Evolutionary conservation across 2,888 invertebrate genomes (phyloP), one percentile per base, ranked within the genome.

Genomic region (Ectropis crepuscularia): DNA sequence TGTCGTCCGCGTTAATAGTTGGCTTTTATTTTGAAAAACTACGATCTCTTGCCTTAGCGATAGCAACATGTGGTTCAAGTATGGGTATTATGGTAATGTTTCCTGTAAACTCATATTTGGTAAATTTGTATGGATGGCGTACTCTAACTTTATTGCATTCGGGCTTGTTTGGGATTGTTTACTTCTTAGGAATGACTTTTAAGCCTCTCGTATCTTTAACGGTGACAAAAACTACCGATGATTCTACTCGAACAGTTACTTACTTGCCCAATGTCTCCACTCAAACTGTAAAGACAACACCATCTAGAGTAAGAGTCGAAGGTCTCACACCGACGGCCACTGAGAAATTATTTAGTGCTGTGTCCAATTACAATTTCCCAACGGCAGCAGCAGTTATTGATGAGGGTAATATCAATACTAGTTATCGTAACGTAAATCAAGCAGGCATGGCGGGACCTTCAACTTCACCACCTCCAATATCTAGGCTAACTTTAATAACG

Each of bases 1-100:
- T 92, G 84, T 71, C 87, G 6, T 77, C 86, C 43, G 72, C 72
- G 45, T 74, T 92, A 49, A 79, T 92, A 10, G 91, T 92, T 0
- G 91, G 92, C n/a, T 92, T 92, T 79, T 91, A 92, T 77, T 92
- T 92, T 74, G 90, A 91, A 73, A 87, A 72, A 72, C 73, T 87
- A 38, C 81, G 92, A 12, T 80, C 90, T 5, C 37, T 91, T 43
- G 90, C 90, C 9, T 73, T 92, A 69, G 67, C 92, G 6, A 78
- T 91, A 69, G 72, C 88, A 47, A 78, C 83, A 4, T 75, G 79
- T 67, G 92, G 92, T 48, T 89, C 90, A 16, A 89, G 90, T 77
- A 42, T 84, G 45, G 92, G 92, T n/a, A 75, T 90, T 28, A 88
- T 85, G 85, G 6, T 79, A 28, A 79, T 90, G 75, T 90, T 81